Evolutionary conservation across 2,113 vertebrate species (phyloP), one percentile per base, ranked within the genome.

Genomic region (Petaurus breviceps): DNA sequence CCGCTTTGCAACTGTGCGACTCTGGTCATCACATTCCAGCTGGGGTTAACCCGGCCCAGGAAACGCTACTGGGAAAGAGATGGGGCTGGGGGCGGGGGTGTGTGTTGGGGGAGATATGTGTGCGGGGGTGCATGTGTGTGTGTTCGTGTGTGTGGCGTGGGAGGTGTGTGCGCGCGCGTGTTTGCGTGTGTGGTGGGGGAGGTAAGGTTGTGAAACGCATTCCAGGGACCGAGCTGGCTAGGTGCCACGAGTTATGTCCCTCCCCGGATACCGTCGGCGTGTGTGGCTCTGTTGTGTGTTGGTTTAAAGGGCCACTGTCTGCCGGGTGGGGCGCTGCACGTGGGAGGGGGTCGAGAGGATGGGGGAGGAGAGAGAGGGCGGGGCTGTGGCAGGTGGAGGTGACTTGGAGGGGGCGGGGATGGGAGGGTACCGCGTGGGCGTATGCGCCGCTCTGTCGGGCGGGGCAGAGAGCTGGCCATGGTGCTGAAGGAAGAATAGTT

Each of bases 161-260:
- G 68, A 84, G 68, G 16, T 84, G 37, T 84, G 16, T 77, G 37
- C 43, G n/a, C n/a, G 68, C 68, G 68, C 16, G 16, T 84, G 19
- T 84, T 84, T 84, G 68, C 14, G 68, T 84, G 68, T 84, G n/a
- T 84, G 68, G 19, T 43, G 68, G 68, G n/a, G 37, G n/a, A 84
- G 68, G 68, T 84, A 84, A 84, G 91, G 89, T 84, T 84, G 95
- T 28, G 43, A 77, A 91, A 95, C 95, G 51, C 1, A 90, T 49
- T 55, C 93, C 93, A 96, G 97, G 96, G 94, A 96, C 96, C 90
- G 90, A 54, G 7, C 94, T 92, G 95, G 97, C 96, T 19, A 95
- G 31, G 61, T 95, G 96, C 97, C 96, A 93, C 3, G 77, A 68
- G 96, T 95, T 98, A 97, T 97, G 97, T 97, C 96, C 98, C 97